phyloP scores from a whole-genome alignment of 2,888 invertebrate genomes.

The Rhingia rostrata region DNA sequence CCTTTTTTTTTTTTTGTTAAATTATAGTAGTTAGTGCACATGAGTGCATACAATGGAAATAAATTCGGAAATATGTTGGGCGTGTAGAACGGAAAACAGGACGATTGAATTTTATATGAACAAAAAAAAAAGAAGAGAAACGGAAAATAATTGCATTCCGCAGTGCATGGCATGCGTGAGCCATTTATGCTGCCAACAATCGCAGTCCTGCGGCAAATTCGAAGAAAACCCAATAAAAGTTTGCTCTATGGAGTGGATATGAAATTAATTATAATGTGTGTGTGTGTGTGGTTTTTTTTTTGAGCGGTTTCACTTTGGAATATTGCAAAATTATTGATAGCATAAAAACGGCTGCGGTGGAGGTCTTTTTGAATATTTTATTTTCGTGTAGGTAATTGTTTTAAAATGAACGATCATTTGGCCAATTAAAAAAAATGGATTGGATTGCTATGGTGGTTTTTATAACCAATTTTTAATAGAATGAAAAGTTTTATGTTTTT shows the following conservation, averaged over 20 bases:
- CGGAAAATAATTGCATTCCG: neutral
- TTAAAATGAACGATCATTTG: too few relatives aligned
- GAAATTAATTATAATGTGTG: conserved; percentile 45
- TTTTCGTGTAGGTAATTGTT: neutral
- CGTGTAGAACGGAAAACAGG: neutral
- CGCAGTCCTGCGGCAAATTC: conserved; percentile 25
- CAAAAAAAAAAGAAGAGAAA: neutral
- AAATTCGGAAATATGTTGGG: conserved; percentile 17
- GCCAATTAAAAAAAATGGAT: too few relatives aligned
- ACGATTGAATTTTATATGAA: neutral
- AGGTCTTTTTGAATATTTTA: neutral
- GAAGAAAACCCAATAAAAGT: conserved; percentile 57
- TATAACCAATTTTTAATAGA: too few relatives aligned
- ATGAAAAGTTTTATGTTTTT: too few relatives aligned
- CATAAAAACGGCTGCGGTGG: conserved; percentile 10
- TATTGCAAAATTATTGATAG: conserved; percentile 21
- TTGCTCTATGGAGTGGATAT: conserved; percentile 34
- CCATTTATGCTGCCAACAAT: conserved; percentile 18
- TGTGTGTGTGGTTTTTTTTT: conserved; percentile 16
- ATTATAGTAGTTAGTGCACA: conserved; percentile 58
- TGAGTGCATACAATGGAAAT: conserved; percentile 46
- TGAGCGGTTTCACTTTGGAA: conserved; percentile 11
- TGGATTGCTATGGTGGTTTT: too few relatives aligned
- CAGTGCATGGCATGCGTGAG: conserved; percentile 9
- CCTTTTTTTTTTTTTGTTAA: conserved; percentile 28